A percentile compares a stretch with the other conserved stretches of the same genome.
Evolutionary conservation across 2,797 vertebrate species (phyloP).

Genomic region (Bucorvus abyssinicus): DNA sequence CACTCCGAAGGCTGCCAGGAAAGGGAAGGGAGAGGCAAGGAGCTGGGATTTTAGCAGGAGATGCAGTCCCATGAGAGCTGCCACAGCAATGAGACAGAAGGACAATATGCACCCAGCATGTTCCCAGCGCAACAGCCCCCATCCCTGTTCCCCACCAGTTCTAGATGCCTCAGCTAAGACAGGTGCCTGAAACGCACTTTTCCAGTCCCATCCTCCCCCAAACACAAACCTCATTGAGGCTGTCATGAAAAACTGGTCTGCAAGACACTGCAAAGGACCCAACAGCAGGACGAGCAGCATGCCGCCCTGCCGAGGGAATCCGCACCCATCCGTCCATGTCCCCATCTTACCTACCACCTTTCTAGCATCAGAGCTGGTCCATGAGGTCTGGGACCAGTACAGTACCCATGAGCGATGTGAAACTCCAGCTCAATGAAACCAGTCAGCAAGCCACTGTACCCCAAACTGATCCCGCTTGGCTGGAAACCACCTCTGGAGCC

Average conservation of each 20-base stretch:
- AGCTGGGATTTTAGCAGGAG: neutral
- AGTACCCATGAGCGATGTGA: neutral
- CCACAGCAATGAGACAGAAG: neutral
- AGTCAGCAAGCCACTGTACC: fast-evolving
- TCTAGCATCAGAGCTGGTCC: neutral
- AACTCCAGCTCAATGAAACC: neutral
- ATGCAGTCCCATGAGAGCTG: fast-evolving
- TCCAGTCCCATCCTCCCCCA: neutral
- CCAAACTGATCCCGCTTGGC: neutral
- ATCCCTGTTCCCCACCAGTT: neutral
- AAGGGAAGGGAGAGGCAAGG: neutral
- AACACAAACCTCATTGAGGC: neutral
- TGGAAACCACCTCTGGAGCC: neutral
- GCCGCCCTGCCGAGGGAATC: neutral
- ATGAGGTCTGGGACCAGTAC: neutral
- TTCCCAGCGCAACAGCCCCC: neutral
- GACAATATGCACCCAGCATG: fast-evolving
- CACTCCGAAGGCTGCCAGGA: neutral
- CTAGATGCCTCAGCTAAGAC: neutral
- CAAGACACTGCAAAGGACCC: neutral
- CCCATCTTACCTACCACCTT: neutral
- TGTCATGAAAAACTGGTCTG: neutral
- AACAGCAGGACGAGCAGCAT: neutral
- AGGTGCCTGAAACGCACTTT: neutral
- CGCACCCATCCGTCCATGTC: fast-evolving